Base-by-base conservation (phyloP, 2,113 vertebrate genomes). In the Oncorhynchus tshawytscha region DNA sequence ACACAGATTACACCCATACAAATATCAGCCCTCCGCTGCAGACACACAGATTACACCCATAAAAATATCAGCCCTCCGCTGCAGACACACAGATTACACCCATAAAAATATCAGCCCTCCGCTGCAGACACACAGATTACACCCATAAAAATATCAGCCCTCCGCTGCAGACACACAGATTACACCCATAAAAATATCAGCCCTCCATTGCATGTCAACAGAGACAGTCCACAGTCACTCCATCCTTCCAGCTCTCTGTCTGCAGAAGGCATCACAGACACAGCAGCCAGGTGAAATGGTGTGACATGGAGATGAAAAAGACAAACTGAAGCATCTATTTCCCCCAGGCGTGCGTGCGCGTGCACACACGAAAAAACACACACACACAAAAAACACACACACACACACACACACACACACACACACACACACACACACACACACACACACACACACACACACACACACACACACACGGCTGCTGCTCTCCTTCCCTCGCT, bases 161-260 rank as follows among this genome's bases (percentile, higher is more conserved):
- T 27, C 27, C 27, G 0, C 27, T 27, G 27, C 27, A 27, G 27
- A 27, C 27, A 27, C 27, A 27, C 2, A 27, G 27, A 27, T 27
- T 27, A 27, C 27, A 27, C 27, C 27, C 27, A 27, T 27, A 27
- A 27, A 2, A 27, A 3, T 27, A 27, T 27, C 27, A 27, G 27
- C 27, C 27, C 27, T 27, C 27, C 83, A 82, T 85, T 84, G 78
- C 82, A 86, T 86, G 78, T 88, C 87, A 85, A 71, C 62, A 70
- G 85, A 82, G 86, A 89, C 82, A 81, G 83, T 85, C 85, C 83
- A 84, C 71, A 71, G 72, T 72, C 86, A 87, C 82, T 71, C 67
- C 83, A 64, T 75, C 77, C 72, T 70, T 81, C 60, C 73, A 79
- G 79, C 69, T 54, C 57, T 72, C 25, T 22, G 22, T 54, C 54